Evolutionary conservation across 2,888 invertebrate species (phyloP).

Genomic region (Eilema sororculum): DNA sequence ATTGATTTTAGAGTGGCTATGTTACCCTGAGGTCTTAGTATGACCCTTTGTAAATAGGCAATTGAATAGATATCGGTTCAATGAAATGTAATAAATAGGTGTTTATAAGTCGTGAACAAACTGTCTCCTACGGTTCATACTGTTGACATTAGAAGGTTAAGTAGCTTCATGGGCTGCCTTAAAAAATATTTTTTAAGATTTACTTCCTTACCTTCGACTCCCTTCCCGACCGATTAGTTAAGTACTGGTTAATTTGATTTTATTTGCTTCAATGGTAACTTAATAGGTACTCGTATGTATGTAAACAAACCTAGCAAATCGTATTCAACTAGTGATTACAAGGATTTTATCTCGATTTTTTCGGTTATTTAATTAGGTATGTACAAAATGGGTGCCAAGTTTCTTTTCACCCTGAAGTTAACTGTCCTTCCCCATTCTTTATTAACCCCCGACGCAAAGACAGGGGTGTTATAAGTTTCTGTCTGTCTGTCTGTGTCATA

Average conservation of each 20-base stretch:
- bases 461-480: too few species aligned
- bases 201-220: not conserved
- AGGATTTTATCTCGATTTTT: too few species aligned
- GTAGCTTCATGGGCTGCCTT: not conserved
- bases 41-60: constrained; percentile 30
- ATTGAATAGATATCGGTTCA: constrained; percentile 20
- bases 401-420: too few species aligned
- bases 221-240: too few species aligned
- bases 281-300: too few species aligned
- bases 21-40: constrained; percentile 53
- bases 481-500: too few species aligned
- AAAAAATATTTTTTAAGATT: not conserved
- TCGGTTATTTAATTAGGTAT: too few species aligned
- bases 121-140: not conserved
- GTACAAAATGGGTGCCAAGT: too few species aligned
- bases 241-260: not conserved
- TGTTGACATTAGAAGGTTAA: not conserved
- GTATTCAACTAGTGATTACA: too few species aligned
- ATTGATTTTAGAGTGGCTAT: constrained; percentile 72
- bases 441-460: too few species aligned
- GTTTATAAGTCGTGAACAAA: not conserved
- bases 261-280: not conserved
- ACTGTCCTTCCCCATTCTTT: too few species aligned
- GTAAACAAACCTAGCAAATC: too few species aligned
- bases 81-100: not conserved